phyloP scores from a whole-genome alignment of 1,140 invertebrate genomes.

The Condylostylus longicornis region DNA sequence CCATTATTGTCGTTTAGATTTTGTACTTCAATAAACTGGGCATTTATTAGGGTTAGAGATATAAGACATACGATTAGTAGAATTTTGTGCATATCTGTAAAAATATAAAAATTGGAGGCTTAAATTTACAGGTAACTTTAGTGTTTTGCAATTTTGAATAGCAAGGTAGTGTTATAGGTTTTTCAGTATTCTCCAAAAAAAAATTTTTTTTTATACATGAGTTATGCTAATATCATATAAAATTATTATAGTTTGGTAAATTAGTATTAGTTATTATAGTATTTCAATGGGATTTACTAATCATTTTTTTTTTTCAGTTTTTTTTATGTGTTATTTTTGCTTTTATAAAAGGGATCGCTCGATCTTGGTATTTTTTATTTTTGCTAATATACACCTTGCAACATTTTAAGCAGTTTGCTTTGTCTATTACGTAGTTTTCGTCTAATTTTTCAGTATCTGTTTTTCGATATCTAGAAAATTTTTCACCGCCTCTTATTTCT shows the following conservation, averaged over 20 bases:
- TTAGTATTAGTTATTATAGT: too few relatives aligned
- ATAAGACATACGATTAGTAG: not conserved
- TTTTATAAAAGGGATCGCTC: not conserved
- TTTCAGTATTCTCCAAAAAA: too few relatives aligned
- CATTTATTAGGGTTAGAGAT: not conserved
- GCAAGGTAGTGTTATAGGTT: too few relatives aligned
- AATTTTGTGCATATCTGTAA: not conserved
- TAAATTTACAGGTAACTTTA: too few relatives aligned
- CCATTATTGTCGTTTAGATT: not conserved
- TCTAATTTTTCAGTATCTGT: not conserved
- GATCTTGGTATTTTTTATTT: not conserved
- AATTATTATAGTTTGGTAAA: too few relatives aligned
- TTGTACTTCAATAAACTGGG: not conserved
- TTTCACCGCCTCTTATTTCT: not conserved
- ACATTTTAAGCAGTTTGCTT: not conserved
- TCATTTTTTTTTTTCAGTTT: not conserved
- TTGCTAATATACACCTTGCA: not conserved
- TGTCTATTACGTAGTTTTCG: not conserved
- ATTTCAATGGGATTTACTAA: not conserved
- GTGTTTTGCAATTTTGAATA: too few relatives aligned
- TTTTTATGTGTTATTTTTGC: too few relatives aligned
- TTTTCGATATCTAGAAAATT: not conserved
- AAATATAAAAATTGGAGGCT: too few relatives aligned
- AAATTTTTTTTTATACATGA: too few relatives aligned
- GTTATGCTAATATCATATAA: too few relatives aligned